A percentile compares a stretch with the other conserved stretches of the same genome.
These are phyloP conservation scores for Ophioninae sp. DNA, from an alignment of 2,888 invertebrate species.

Conservation along the genomic window DNA sequence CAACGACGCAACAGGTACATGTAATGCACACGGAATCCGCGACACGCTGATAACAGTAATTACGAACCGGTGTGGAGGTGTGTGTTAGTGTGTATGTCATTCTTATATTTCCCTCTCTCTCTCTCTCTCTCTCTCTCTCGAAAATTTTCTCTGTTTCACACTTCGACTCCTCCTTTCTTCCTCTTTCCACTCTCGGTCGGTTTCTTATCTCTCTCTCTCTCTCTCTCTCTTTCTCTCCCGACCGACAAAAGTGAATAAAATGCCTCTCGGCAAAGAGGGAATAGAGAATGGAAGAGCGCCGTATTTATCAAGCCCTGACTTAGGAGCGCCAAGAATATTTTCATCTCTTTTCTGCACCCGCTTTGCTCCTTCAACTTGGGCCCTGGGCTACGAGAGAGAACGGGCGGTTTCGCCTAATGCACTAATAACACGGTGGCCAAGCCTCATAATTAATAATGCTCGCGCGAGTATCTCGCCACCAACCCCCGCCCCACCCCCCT, in stretches of 20 bases:
- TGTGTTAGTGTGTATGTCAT: conserved; percentile 73
- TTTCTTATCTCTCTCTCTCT: conserved; percentile 12
- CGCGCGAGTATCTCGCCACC: conserved; percentile 47
- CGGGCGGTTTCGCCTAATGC: conserved; percentile 79
- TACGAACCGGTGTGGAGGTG: conserved; percentile 72
- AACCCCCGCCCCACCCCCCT: no score
- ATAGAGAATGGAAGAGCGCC: conserved; percentile 30
- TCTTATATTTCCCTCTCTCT: conserved; percentile 50
- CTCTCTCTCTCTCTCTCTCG: conserved; percentile 10
- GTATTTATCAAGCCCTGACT: conserved; percentile 77
- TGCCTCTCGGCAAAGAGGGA: conserved; percentile 32
- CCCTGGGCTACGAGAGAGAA: conserved; percentile 67
- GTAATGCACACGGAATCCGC: conserved; percentile 58
- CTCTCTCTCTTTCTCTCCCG: not conserved
- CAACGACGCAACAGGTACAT: conserved; percentile 77
- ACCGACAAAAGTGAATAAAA: conserved; percentile 20
- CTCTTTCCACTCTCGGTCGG: conserved; percentile 1
- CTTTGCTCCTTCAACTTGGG: conserved; percentile 66
- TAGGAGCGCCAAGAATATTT: conserved; percentile 65
- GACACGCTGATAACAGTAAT: conserved; percentile 77
- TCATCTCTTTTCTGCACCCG: conserved; percentile 61
- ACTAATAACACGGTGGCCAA: conserved; percentile 79
- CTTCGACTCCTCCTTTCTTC: conserved; percentile 12
- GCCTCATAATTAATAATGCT: conserved; percentile 79
- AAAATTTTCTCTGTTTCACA: conserved; percentile 24